These are phyloP conservation scores for Brenthis hecate DNA, from an alignment of 2,888 invertebrate genomes.

Conservation along the genomic window DNA sequence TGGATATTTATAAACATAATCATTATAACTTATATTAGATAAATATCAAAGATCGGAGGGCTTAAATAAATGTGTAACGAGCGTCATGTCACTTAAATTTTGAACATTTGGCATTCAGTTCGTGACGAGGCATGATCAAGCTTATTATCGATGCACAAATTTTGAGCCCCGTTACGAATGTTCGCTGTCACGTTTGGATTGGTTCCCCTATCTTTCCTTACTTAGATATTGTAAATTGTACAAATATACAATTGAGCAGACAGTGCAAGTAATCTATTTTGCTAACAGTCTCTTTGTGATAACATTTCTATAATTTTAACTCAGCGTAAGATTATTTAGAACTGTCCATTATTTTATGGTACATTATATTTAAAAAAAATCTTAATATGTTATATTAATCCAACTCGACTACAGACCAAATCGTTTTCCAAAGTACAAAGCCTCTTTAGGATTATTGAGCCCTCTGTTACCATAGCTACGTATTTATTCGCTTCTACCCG, in stretches of 20 bases:
- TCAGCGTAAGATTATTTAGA: no score
- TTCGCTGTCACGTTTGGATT: constrained; percentile 72
- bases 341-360: no score
- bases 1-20: not conserved
- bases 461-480: constrained; percentile 71
- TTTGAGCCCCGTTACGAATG: constrained; percentile 57
- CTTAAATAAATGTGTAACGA: constrained; percentile 53
- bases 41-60: constrained; percentile 33
- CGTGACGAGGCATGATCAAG: constrained; percentile 77
- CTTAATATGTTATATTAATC: constrained; percentile 51
- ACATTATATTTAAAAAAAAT: constrained; percentile 44
- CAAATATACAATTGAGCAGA: constrained; percentile 18
- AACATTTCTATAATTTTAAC: no score
- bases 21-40: constrained; percentile 1
- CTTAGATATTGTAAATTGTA: constrained; percentile 20
- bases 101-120: constrained; percentile 67
- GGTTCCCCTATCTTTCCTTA: constrained; percentile 49
- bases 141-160: constrained; percentile 74
- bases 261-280: not conserved
- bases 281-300: not conserved
- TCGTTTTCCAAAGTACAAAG: constrained; percentile 68
- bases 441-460: constrained; percentile 76
- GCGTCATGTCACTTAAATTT: constrained; percentile 62
- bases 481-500: constrained; percentile 67
- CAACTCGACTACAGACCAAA: constrained; percentile 63